These are phyloP conservation scores for Orientallactaga bullata DNA, from an alignment of 2,113 vertebrate genomes.

Conservation along the genomic window DNA sequence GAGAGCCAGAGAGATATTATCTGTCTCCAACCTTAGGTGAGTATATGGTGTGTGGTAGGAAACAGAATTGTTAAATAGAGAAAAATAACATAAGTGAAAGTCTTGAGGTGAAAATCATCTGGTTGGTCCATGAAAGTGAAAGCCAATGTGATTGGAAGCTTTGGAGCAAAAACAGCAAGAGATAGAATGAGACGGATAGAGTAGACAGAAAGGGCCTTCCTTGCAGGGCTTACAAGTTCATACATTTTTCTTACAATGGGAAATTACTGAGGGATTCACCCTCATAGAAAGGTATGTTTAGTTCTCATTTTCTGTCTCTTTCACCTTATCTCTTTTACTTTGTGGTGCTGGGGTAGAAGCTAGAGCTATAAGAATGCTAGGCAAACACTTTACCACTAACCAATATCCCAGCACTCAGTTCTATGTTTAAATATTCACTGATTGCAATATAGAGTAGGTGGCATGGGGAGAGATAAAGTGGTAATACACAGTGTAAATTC, in stretches of 20 bases:
- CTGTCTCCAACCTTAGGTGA: background rate
- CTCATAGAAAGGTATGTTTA: background rate
- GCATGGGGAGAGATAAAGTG: background rate
- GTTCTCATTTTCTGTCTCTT: background rate
- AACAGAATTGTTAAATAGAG: background rate
- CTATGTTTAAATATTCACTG: background rate
- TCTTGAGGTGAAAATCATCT: background rate
- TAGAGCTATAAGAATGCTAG: background rate
- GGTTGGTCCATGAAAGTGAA: background rate
- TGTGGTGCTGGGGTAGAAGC: background rate
- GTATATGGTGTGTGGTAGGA: rapidly evolving
- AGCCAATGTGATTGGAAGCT: background rate
- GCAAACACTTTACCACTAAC: background rate
- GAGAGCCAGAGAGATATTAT: background rate
- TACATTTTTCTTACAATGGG: background rate
- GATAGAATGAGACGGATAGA: background rate
- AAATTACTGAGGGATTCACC: background rate
- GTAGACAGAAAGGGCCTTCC: background rate
- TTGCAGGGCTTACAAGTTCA: background rate
- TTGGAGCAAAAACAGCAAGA: background rate
- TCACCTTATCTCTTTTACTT: background rate
- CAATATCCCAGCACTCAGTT: too few species aligned
- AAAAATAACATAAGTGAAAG: background rate
- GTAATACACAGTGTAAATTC: background rate
- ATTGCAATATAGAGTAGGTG: background rate